Evolutionary conservation across 2,113 vertebrate genomes (phyloP).

Genomic region (Rhadina sibilatrix): DNA sequence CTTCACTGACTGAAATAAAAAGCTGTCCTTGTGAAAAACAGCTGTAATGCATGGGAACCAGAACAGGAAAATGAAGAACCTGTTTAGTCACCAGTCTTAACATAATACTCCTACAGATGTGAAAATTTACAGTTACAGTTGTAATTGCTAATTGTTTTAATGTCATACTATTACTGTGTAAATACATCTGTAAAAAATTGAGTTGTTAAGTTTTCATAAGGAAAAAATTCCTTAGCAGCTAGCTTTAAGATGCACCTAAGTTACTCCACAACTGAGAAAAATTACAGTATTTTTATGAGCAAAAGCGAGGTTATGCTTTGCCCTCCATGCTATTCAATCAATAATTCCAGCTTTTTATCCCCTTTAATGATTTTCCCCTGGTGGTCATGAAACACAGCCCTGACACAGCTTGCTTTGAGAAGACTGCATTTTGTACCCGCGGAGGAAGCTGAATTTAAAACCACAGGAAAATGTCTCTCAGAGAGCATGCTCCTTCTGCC

Average conservation of each 20-base stretch:
- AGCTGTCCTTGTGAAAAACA: neutral
- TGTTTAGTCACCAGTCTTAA: neutral
- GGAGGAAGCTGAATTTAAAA: neutral
- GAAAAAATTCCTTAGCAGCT: neutral
- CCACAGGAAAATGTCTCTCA: neutral
- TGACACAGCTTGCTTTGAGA: neutral
- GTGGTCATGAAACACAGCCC: neutral
- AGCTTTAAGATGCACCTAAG: neutral
- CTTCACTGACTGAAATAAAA: neutral
- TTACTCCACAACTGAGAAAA: neutral
- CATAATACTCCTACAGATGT: neutral
- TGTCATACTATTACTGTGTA: neutral
- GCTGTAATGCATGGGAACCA: neutral
- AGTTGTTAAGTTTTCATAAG: neutral
- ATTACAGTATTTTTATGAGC: neutral
- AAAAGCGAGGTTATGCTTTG: neutral
- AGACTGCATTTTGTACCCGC: neutral
- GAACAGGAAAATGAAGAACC: neutral
- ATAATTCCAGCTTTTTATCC: slow-evolving; percentile 7
- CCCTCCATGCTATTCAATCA: neutral
- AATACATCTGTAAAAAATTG: neutral
- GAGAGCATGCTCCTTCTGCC: neutral
- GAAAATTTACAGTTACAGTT: neutral
- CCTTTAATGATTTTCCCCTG: neutral
- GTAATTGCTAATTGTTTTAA: neutral